A percentile compares a stretch with the other conserved stretches of the same genome.
Conservation (phyloP, 2,113 vertebrate genomes). For the Struthio camelus region DNA sequence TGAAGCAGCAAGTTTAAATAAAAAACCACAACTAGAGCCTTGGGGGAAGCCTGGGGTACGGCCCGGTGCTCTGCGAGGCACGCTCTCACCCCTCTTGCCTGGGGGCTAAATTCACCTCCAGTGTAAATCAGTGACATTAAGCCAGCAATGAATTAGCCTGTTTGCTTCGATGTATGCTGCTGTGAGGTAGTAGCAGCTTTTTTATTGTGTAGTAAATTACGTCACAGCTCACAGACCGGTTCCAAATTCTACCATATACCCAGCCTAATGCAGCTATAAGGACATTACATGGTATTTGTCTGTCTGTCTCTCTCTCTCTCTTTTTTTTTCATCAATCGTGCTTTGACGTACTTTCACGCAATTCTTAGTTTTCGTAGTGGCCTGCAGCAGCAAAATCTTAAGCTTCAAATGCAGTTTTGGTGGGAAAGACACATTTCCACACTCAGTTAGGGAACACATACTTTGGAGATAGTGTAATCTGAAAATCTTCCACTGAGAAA, state of each 20-base stretch:
- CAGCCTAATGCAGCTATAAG: neutral
- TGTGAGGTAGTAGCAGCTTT: neutral
- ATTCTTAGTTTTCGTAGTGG: neutral
- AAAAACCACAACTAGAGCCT: neutral
- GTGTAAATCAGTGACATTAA: neutral
- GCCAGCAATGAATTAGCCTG: neutral
- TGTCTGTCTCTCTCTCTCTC: neutral
- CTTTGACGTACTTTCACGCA: neutral
- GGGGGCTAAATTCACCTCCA: neutral
- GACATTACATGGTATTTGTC: neutral
- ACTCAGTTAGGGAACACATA: constrained; percentile 7
- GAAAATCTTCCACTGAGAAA: constrained; percentile 11
- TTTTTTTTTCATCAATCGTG: neutral
- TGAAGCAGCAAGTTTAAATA: neutral
- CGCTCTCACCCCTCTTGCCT: neutral
- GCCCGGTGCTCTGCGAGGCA: too few species aligned
- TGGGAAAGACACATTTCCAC: constrained; percentile 28
- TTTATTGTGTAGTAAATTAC: neutral
- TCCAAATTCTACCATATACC: neutral
- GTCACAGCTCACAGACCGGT: neutral
- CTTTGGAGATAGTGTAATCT: constrained; percentile 17
- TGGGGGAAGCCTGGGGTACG: neutral
- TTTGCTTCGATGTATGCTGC: neutral
- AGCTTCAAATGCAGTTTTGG: too few species aligned
- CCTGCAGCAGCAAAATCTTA: too few species aligned